Evolutionary conservation across 2,888 invertebrate species (phyloP).

Genomic region (Spialia ferax): DNA sequence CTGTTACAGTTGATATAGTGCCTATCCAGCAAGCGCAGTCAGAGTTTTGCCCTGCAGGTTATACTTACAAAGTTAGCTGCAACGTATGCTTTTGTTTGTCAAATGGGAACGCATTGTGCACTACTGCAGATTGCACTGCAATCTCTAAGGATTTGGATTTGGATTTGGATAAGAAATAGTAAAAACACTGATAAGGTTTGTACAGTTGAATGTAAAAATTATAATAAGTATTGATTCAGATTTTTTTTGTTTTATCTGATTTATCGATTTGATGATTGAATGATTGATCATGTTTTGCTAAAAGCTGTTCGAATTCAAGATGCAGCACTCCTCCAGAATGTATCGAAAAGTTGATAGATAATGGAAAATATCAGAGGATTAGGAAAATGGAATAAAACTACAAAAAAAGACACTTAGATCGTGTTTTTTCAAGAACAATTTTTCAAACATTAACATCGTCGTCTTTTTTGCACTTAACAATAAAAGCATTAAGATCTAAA

Average conservation of each 20-base stretch:
- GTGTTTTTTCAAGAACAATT: slow-evolving; percentile 34
- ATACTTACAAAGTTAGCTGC: slow-evolving; percentile 67
- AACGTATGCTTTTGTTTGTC: slow-evolving; percentile 70
- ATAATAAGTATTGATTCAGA: no score
- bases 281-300: no score
- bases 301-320: no score
- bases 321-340: no score
- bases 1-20: slow-evolving; percentile 60
- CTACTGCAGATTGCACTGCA: slow-evolving; percentile 58
- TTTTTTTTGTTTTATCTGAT: no score
- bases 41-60: slow-evolving; percentile 59
- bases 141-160: neutral
- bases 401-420: slow-evolving; percentile 37
- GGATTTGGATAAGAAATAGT: neutral
- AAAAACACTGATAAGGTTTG: no score
- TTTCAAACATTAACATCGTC: slow-evolving; percentile 34
- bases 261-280: no score
- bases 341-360: neutral
- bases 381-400: slow-evolving; percentile 43
- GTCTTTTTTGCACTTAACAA: slow-evolving; percentile 42
- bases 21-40: slow-evolving; percentile 58
- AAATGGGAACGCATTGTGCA: slow-evolving; percentile 72
- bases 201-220: no score
- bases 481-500: slow-evolving; percentile 29
- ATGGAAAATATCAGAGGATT: neutral